Evolutionary conservation across 2,888 invertebrate species (phyloP).

Genomic region (Dolichopus griseipennis): DNA sequence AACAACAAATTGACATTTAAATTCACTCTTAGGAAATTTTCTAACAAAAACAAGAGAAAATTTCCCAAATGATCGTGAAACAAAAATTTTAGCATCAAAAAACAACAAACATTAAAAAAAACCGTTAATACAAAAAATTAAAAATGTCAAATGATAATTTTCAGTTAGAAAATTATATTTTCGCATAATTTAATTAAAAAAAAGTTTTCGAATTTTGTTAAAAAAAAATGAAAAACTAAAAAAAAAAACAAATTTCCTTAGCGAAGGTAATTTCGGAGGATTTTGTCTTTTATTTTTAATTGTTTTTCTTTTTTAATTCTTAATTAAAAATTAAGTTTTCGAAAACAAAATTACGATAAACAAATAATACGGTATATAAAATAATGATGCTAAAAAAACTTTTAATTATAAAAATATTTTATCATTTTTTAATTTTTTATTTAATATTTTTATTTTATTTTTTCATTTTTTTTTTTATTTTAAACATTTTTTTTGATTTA

Average conservation of each 20-base stretch:
- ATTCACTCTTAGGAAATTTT: slow-evolving; percentile 4
- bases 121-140: not conserved
- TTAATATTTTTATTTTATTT: slow-evolving; percentile 10
- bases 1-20: not conserved
- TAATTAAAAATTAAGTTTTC: not conserved
- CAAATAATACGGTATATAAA: not conserved
- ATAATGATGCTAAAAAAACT: not conserved
- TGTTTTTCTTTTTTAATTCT: not conserved
- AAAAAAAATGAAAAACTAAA: not conserved
- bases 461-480: slow-evolving; percentile 9
- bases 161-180: not conserved
- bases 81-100: not conserved
- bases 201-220: not conserved
- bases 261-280: not conserved
- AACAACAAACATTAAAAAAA: not conserved
- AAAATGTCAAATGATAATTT: not conserved
- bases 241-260: not conserved
- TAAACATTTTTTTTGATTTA: slow-evolving; percentile 13
- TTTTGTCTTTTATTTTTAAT: not conserved
- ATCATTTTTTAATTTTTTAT: not conserved
- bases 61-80: not conserved
- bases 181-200: not conserved
- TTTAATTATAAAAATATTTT: slow-evolving; percentile 5
- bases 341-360: not conserved
- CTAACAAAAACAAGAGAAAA: not conserved